Base-by-base conservation (phyloP, 1,140 invertebrate genomes). In the Ylistrum balloti region DNA sequence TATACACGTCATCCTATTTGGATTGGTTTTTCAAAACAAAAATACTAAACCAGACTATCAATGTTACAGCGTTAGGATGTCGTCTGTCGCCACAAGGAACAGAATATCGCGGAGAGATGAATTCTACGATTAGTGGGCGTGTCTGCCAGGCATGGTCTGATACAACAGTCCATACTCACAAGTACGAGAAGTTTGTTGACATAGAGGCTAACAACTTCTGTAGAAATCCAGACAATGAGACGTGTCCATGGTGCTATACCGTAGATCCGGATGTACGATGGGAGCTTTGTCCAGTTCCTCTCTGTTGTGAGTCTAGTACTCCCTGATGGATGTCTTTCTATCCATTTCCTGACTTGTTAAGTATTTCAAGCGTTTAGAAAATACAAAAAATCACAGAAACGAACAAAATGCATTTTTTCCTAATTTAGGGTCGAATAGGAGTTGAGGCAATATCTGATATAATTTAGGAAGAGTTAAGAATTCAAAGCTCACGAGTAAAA, bases 161-260 rank as follows among this genome's bases (percentile, higher is more conserved):
- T 38, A 35, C 33, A 0, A 74, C 33, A 17, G 86, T 87, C 32
- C 89, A 90, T 20, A 7, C 45, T 41, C 89, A 87, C 32, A 35
- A 35, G 10, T 85, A 85, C 56, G 20, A 22, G 5, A 86, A 28
- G 33, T 90, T 48, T 5, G n/a, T 41, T 7, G 22, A 85, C n/a
- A 33, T 22, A 28, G 28, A n/a, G 1, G 20, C 85, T 17, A 34
- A 45, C 10, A 91, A 91, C 41, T 91, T 88, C 85, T 91, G 90
- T 86, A 88, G 90, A 45, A 91, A 91, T 34, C 74, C 74, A 10
- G 90, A 91, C 38, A 56, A 32, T 1, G 48, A 85, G 33, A 33
- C 13, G 15, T 9, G 17, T 0, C 90, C 90, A 0, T 91, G 90
- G 90, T 91, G 90, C 33, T 91, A 91, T 35, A 91, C 90, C 17